Base-by-base conservation (phyloP, 2,797 vertebrate genomes). In the Pangasius krempfi region DNA sequence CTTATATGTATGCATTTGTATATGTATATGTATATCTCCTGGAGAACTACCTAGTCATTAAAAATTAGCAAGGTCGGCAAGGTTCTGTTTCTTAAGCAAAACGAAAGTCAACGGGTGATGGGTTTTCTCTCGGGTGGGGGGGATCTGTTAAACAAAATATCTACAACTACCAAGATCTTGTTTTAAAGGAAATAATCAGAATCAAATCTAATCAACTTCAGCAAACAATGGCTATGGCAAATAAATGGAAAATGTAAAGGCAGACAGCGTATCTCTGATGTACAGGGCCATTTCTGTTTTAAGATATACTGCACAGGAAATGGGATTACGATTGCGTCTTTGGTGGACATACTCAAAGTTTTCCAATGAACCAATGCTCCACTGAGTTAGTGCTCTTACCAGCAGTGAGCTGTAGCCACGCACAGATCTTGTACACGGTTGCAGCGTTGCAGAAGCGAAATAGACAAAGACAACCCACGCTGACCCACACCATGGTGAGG, bases 371-470 rank as follows among this genome's bases (percentile, higher is more conserved):
- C 37, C 72, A 5, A 12, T 0, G 5, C 4, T n/a, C 25, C 12
- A 44, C n/a, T 2, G 5, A 8, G 5, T 30, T 27, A 3, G 2
- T n/a, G 6, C 18, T 30, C 85, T 89, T 87, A 97, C 97, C 97
- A 88, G 97, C 96, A 0, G 95, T 96, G 52, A 97, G 95, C 91
- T 97, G 97, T 86, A 97, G 94, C 97, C 97, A 97, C 16, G 95
- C 97, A 0, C 96, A 97, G 91, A 97, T 96, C 92, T 97, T 97
- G 91, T 96, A 97, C 88, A 97, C 96, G 0, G 96, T 97, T 14
- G 96, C 96, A 0, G 96, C 95, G 18, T 96, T 96, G 94, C 96
- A 97, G 94, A 97, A 96, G 87, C 96, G 94, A 92, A 97, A 96
- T 76, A 97, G 95, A 40, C 93, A 94, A 58, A 97, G 93, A 90